These are phyloP conservation scores for Drosophila jambulina DNA, from an alignment of 1,140 invertebrate species.

Conservation along the genomic window DNA sequence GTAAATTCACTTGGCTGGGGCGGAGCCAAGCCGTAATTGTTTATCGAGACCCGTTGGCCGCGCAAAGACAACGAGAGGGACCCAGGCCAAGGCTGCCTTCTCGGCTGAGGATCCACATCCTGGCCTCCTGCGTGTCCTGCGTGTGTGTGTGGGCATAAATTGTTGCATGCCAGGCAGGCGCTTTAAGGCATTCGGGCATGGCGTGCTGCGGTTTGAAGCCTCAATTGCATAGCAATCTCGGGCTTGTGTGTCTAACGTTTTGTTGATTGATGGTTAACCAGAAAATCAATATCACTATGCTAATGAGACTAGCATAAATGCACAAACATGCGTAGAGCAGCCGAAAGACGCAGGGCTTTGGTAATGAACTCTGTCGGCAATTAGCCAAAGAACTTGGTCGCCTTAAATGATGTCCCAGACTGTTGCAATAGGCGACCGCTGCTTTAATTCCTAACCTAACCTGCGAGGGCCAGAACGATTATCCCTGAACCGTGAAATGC, in stretches of 20 bases:
- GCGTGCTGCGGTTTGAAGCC: constrained; percentile 79
- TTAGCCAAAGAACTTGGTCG: constrained; percentile 35
- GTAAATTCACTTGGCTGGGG: constrained; percentile 55
- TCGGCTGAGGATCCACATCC: constrained; percentile 8
- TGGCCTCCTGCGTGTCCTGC: constrained; percentile 11
- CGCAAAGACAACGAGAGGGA: constrained; percentile 49
- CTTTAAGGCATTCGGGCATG: constrained; percentile 79
- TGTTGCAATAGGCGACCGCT: no score
- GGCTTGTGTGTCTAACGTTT: constrained; percentile 63
- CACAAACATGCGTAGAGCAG: constrained; percentile 15
- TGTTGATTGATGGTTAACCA: constrained; percentile 83
- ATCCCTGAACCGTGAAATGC: constrained; percentile 29
- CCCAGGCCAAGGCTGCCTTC: constrained; percentile 4
- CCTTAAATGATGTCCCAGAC: not conserved
- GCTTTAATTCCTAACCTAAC: not conserved
- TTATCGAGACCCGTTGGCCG: constrained; percentile 71
- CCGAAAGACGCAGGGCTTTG: constrained; percentile 46
- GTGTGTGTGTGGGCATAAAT: constrained; percentile 62
- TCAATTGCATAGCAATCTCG: constrained; percentile 78
- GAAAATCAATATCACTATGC: constrained; percentile 83
- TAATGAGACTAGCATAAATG: constrained; percentile 72
- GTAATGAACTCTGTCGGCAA: constrained; percentile 61
- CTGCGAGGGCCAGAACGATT: not conserved
- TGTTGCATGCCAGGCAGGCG: constrained; percentile 76
- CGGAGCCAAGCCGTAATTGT: constrained; percentile 62